Evolutionary conservation across 2,113 vertebrate genomes (phyloP).

Genomic region (Macaca fascicularis): T2T-MFA8v1.1 NC_088375.1:73761001-73761500

Average conservation of each 20-base stretch:
- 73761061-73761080: background rate
- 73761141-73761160: background rate
- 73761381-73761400: background rate
- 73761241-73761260: background rate
- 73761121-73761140: background rate
- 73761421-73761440: background rate
- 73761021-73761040: background rate
- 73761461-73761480: background rate
- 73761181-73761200: no score
- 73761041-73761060: background rate
- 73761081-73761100: background rate
- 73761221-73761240: background rate
- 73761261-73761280: background rate
- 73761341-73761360: background rate
- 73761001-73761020: background rate
- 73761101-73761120: background rate
- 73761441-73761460: background rate
- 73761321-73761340: background rate
- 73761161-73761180: background rate
- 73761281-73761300: background rate
- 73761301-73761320: background rate
- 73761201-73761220: rapidly evolving
- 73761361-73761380: background rate
- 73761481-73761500: background rate
- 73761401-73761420: background rate